These are phyloP conservation scores for Heliconius himera DNA, from an alignment of 1,140 invertebrate species.

Conservation along the genomic window DNA sequence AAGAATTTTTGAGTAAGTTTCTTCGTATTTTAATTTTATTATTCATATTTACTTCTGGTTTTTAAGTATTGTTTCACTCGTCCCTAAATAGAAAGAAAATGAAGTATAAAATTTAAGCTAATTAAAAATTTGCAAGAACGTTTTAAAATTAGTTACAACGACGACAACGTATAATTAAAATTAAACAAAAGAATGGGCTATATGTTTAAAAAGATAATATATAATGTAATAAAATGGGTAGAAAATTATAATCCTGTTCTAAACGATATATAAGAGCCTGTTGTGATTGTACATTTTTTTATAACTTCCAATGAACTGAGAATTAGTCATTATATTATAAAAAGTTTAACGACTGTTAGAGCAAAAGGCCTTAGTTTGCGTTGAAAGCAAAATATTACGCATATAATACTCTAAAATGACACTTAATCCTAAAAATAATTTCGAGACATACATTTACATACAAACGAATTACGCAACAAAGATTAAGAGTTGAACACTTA, in stretches of 20 bases:
- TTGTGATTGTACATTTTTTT: not conserved
- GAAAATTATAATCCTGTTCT: not conserved
- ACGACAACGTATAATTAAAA: too few relatives aligned
- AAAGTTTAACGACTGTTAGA: not conserved
- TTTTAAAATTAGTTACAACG: too few relatives aligned
- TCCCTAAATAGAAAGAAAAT: too few relatives aligned
- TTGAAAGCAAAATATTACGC: too few relatives aligned
- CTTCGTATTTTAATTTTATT: too few relatives aligned
- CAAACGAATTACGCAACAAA: not conserved
- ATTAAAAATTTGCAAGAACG: too few relatives aligned
- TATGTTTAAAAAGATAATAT: not conserved
- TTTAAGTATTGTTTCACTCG: too few relatives aligned
- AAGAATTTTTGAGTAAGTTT: too few relatives aligned
- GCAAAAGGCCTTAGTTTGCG: not conserved
- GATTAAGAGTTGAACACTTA: conserved; percentile 78
- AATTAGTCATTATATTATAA: conserved; percentile 10
- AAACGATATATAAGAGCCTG: not conserved
- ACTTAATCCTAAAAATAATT: not conserved
- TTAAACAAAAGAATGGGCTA: not conserved
- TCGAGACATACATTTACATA: not conserved
- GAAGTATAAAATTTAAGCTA: too few relatives aligned
- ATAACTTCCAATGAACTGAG: not conserved
- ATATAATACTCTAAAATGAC: too few relatives aligned
- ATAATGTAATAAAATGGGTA: not conserved
- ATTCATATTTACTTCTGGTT: too few relatives aligned